A percentile compares a stretch with the other conserved stretches of the same genome.
Evolutionary conservation across 1,140 invertebrate genomes (phyloP).

Genomic region (Penaeus indicus): DNA sequence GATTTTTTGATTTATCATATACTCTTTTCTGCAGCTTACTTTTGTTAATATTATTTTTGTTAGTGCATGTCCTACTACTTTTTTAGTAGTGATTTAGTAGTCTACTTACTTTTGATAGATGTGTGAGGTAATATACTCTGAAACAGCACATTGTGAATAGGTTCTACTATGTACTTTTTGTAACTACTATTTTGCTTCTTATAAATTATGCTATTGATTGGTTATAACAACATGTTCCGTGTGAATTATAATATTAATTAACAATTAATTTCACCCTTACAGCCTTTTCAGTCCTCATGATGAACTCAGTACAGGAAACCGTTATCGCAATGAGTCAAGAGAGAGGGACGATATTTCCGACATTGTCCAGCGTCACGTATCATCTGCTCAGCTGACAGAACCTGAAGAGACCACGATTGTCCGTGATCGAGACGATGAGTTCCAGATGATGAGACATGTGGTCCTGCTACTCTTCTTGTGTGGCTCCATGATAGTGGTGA

Average conservation of each 20-base stretch:
- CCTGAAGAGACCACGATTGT: conserved; percentile 71
- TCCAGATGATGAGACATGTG: conserved; percentile 85
- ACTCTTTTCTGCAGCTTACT: no score
- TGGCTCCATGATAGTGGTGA: conserved; percentile 90
- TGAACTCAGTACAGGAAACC: conserved; percentile 28
- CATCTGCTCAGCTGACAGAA: conserved; percentile 70
- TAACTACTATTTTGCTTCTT: no score
- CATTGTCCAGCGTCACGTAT: neutral
- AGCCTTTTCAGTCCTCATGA: conserved; percentile 65
- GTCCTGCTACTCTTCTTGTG: conserved; percentile 85
- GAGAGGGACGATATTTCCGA: conserved; percentile 5
- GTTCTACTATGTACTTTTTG: no score
- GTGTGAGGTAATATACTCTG: no score
- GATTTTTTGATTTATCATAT: neutral
- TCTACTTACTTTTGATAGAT: no score
- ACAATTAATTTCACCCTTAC: neutral
- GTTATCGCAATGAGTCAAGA: neutral
- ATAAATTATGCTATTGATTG: no score
- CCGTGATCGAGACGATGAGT: conserved; percentile 71
- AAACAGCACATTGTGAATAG: no score
- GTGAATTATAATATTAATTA: no score
- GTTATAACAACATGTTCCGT: neutral
- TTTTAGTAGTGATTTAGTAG: no score
- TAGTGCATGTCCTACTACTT: no score
- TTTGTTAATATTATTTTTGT: no score